Evolutionary conservation across 2,797 vertebrate species (phyloP), one percentile per base, ranked within the genome.

Genomic region (Darevskia mixta): DNA sequence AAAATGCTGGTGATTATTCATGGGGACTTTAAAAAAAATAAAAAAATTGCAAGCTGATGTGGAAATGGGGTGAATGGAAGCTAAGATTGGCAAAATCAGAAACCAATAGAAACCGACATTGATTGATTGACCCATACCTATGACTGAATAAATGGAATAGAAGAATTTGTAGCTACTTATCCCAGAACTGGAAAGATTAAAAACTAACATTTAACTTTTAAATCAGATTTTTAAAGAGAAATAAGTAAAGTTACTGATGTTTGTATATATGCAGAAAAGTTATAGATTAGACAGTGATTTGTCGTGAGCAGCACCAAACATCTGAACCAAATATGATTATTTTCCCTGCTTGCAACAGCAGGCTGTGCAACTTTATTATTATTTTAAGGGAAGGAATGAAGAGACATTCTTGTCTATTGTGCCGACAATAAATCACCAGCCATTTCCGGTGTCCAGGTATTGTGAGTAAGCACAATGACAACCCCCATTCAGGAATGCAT

Each of bases 331-430:
- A 86, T 73, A 11, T 43, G 91, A 90, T 87, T 88, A 29, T 4
- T 89, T 38, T 41, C 88, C 79, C 27, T 87, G 0, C 58, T 88
- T 90, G 25, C 67, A 89, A 89, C 1, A 2, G 7, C 71, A 89
- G 89, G 69, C 15, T 91, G 83, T 84, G 82, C 88, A 55, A 55
- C 13, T 55, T 55, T 55, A 55, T 55, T 55, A 8, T 67, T 61
- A 43, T 82, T 27, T n/a, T 85, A 86, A 88, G 85, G 67, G 64
- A 91, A 55, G 23, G n/a, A 87, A 0, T 0, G 0, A 17, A 6
- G 43, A 93, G 35, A 35, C 17, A 55, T 55, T 87, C 87, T 84
- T 90, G 15, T 90, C 29, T 69, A 49, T 89, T 90, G 92, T 87
- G 92, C 64, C 29, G 76, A 58, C n/a, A 91, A 86, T 71, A 92